Evolutionary conservation across 2,888 invertebrate species (phyloP).

Genomic region (Cerastis leucographa): DNA sequence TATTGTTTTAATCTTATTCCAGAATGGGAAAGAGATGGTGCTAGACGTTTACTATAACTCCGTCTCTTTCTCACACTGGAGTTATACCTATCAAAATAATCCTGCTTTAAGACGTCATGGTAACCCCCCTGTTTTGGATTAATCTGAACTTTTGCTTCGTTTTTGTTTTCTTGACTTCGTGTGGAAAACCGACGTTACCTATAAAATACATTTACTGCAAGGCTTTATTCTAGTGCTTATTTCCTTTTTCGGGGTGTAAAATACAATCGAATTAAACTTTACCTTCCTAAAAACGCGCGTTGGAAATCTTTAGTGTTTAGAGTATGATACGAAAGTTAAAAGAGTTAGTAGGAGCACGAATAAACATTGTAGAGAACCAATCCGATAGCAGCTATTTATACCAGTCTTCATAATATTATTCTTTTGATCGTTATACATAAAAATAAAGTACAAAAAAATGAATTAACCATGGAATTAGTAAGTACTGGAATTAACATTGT

Average conservation of each 20-base stretch:
- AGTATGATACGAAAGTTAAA: background rate
- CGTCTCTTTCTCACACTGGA: too few species aligned
- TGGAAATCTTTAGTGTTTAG: background rate
- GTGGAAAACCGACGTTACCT: background rate
- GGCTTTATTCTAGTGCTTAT: background rate
- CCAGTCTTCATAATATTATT: background rate
- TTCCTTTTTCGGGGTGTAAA: background rate
- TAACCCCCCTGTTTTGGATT: slow-evolving; percentile 18
- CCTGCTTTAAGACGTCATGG: too few species aligned
- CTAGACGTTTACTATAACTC: too few species aligned
- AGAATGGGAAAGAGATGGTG: too few species aligned
- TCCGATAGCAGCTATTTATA: too few species aligned
- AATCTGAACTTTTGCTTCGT: slow-evolving; percentile 22
- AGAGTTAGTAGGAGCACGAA: background rate
- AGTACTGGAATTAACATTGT: background rate
- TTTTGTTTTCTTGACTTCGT: background rate
- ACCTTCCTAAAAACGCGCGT: background rate
- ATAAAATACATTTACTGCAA: background rate
- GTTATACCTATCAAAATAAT: too few species aligned
- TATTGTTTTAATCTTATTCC: too few species aligned
- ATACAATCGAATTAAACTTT: background rate
- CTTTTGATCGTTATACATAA: background rate
- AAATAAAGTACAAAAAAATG: background rate
- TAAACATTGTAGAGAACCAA: background rate
- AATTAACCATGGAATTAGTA: background rate